A percentile compares a stretch with the other conserved stretches of the same genome.
phyloP scores from a whole-genome alignment of 2,113 vertebrate species.

The Chiloscyllium plagiosum region DNA sequence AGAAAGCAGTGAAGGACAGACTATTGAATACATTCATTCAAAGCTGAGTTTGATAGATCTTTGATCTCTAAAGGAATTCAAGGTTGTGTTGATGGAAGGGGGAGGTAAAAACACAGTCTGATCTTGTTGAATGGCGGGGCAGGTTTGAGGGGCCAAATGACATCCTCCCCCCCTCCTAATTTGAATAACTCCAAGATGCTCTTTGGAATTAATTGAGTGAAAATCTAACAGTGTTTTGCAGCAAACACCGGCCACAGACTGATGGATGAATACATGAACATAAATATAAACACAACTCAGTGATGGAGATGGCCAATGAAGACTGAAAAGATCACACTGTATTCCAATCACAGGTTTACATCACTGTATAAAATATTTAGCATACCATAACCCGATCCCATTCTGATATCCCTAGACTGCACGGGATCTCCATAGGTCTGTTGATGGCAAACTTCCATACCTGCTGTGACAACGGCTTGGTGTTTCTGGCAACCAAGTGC shows the following conservation, averaged over 20 bases:
- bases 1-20: background rate
- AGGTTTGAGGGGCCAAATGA: too few relatives aligned
- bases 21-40: background rate
- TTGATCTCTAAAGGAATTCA: background rate
- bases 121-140: too few relatives aligned
- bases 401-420: background rate
- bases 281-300: background rate
- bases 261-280: background rate
- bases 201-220: background rate
- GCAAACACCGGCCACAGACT: background rate
- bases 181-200: too few relatives aligned
- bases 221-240: background rate
- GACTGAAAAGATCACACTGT: background rate
- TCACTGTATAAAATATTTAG: background rate
- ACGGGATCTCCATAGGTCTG: constrained; percentile 10
- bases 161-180: too few relatives aligned
- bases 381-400: background rate
- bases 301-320: background rate
- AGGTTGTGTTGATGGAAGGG: background rate
- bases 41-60: background rate
- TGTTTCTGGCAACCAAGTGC: constrained; percentile 47
- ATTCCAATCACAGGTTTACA: background rate
- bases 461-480: constrained; percentile 47
- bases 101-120: background rate
- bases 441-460: constrained; percentile 39